Percentiles rank a stretch among this genome's conserved stretches.
Conservation (phyloP, 2,797 vertebrate species). For the Agapornis canus region DNA sequence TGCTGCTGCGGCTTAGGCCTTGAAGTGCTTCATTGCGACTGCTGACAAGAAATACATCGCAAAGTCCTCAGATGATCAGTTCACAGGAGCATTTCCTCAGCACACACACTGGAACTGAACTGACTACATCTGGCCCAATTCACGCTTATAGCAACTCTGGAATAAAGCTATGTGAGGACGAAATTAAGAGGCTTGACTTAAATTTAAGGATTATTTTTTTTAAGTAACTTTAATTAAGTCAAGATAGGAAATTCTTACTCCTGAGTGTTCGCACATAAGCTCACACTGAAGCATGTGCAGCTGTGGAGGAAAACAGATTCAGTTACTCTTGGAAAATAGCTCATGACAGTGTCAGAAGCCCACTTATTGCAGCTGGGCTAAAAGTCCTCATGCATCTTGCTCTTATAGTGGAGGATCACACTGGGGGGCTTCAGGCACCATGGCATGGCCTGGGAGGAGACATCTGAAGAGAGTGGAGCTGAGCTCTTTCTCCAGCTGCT, state of each 20-base stretch:
- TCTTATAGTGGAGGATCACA: not conserved
- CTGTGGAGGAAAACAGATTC: conserved; percentile 22
- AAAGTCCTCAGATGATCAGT: conserved; percentile 7
- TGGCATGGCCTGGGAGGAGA: not conserved
- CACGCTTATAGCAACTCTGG: not conserved
- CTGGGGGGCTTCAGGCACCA: not conserved
- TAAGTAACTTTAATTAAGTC: conserved; percentile 40
- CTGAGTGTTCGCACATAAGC: not conserved
- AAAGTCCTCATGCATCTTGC: not conserved
- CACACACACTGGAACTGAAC: not conserved
- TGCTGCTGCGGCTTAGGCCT: not conserved
- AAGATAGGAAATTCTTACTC: conserved; percentile 57
- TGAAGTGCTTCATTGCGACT: conserved; percentile 1
- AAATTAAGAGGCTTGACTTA: conserved; percentile 27
- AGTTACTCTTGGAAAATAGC: not conserved
- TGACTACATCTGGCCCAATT: conserved; percentile 19
- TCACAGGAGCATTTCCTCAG: not conserved
- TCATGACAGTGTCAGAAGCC: not conserved
- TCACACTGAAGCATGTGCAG: not conserved
- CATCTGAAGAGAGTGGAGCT: not conserved
- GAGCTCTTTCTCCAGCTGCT: not conserved
- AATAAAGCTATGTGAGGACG: not conserved
- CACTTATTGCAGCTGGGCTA: not conserved
- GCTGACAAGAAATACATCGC: not conserved
- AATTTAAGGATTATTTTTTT: not conserved